These are phyloP conservation scores for Drosophila athabasca DNA, from an alignment of 1,140 invertebrate species.

Conservation along the genomic window DNA sequence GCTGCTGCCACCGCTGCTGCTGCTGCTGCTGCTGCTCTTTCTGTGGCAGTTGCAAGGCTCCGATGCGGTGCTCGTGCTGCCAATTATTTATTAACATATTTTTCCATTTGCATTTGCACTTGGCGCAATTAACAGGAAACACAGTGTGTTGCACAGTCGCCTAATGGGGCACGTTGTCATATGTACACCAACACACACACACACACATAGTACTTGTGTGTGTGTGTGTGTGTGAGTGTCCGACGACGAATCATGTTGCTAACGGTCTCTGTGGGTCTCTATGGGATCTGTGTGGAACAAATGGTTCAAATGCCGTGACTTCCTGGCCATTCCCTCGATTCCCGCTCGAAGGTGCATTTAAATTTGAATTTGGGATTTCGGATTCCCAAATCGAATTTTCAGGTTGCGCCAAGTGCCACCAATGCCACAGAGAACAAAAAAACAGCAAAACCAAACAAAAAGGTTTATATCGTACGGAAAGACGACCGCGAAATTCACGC, in stretches of 20 bases:
- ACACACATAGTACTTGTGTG: background rate
- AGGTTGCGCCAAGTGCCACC: constrained; percentile 66
- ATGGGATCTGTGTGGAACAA: constrained; percentile 41
- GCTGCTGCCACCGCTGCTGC: background rate
- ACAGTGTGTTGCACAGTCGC: constrained; percentile 17
- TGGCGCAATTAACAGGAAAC: constrained; percentile 55
- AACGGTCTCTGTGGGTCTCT: constrained; percentile 46
- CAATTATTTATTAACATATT: constrained; percentile 67
- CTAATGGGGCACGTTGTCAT: constrained; percentile 48
- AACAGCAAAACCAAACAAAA: constrained; percentile 10
- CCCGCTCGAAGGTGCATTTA: constrained; percentile 63
- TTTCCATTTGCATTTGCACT: constrained; percentile 46
- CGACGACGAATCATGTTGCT: constrained; percentile 58
- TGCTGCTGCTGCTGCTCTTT: background rate
- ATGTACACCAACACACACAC: constrained; percentile 14
- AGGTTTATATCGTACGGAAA: constrained; percentile 10
- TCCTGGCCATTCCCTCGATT: constrained; percentile 61
- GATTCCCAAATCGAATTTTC: constrained; percentile 74
- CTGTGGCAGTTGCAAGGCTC: constrained; percentile 24
- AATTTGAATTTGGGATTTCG: constrained; percentile 80
- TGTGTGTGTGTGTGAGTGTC: constrained; percentile 15
- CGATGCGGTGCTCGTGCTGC: constrained; percentile 25
- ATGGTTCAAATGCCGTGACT: constrained; percentile 79
- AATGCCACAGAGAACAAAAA: constrained; percentile 24
- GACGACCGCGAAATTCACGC: constrained; percentile 74